These are phyloP conservation scores for Turritopsis rubra DNA, from an alignment of 30 jellyfish, hydroid and myxozoan genomes.

Conservation along the genomic window DNA sequence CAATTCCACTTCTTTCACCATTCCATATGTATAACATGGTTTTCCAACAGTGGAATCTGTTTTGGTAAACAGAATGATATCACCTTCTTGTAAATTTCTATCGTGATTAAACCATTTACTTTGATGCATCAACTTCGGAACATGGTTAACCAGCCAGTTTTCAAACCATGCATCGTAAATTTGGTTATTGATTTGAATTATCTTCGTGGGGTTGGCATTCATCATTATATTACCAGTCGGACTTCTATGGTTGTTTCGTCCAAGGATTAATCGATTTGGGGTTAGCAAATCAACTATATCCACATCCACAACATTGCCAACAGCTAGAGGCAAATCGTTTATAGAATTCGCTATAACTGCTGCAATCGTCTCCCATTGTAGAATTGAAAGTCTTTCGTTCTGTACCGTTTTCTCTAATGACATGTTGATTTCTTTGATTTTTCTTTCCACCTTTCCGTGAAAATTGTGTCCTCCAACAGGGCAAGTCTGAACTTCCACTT, in stretches of 20 bases:
- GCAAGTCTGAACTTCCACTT: slow-evolving; percentile 5
- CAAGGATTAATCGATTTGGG: not conserved
- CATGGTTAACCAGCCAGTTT: not conserved
- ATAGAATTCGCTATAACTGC: not conserved
- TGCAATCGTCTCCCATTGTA: not conserved
- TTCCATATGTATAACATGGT: not conserved
- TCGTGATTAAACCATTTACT: not conserved
- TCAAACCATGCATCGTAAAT: not conserved
- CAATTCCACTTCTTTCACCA: not conserved
- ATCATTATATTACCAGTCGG: not conserved
- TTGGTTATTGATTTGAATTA: too few species aligned
- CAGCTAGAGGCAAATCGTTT: not conserved
- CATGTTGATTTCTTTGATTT: not conserved
- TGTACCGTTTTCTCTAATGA: not conserved
- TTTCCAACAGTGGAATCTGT: not conserved
- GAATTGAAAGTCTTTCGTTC: not conserved
- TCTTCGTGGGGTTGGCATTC: not conserved
- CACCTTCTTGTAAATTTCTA: not conserved
- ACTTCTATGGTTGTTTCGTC: not conserved
- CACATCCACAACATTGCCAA: not conserved
- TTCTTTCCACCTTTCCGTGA: slow-evolving; percentile 18
- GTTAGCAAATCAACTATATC: not conserved
- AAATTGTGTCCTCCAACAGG: slow-evolving; percentile 12
- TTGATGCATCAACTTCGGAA: slow-evolving; percentile 14
- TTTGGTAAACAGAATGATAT: not conserved